These are phyloP conservation scores for Melanotaenia boesemani DNA, from an alignment of 2,797 vertebrate species.

Conservation along the genomic window DNA sequence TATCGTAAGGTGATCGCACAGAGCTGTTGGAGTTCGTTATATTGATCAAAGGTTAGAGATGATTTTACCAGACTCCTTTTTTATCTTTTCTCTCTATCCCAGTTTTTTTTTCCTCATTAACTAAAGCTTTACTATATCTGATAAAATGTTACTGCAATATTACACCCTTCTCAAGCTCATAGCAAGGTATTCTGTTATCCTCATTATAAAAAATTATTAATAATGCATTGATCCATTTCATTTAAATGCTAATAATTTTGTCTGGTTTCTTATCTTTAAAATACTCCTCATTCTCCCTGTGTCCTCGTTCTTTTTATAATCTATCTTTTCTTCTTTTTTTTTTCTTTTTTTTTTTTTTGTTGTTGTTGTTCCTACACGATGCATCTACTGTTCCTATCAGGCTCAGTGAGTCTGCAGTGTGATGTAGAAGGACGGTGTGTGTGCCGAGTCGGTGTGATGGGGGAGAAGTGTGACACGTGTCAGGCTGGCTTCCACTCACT, in stretches of 20 bases:
- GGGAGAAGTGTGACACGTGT: slow-evolving; percentile 92
- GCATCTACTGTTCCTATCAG: slow-evolving; percentile 64
- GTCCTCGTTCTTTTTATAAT: background rate
- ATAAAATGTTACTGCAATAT: slow-evolving; percentile 29
- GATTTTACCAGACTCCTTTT: slow-evolving; percentile 46
- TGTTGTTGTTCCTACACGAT: background rate
- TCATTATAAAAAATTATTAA: slow-evolving; percentile 27
- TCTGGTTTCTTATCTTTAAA: background rate
- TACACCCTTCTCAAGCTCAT: slow-evolving; percentile 21
- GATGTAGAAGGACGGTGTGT: slow-evolving; percentile 83
- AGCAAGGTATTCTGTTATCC: slow-evolving; percentile 30
- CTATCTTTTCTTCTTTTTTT: background rate
- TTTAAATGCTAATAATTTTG: slow-evolving; percentile 17
- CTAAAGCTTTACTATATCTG: slow-evolving; percentile 42
- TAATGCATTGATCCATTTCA: slow-evolving; percentile 32
- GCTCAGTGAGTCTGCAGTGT: slow-evolving; percentile 86
- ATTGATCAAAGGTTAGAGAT: slow-evolving; percentile 62
- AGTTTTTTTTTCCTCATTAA: slow-evolving; percentile 66
- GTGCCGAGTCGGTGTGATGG: slow-evolving; percentile 87
- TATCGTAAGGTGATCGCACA: slow-evolving; percentile 31
- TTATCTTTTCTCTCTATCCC: slow-evolving; percentile 37
- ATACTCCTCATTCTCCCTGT: background rate
- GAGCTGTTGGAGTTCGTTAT: slow-evolving; percentile 62
- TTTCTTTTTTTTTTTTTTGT: background rate
- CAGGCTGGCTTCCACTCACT: slow-evolving; percentile 90